Evolutionary conservation across 1,140 invertebrate species (phyloP).

Genomic region (Wasmannia auropunctata): DNA sequence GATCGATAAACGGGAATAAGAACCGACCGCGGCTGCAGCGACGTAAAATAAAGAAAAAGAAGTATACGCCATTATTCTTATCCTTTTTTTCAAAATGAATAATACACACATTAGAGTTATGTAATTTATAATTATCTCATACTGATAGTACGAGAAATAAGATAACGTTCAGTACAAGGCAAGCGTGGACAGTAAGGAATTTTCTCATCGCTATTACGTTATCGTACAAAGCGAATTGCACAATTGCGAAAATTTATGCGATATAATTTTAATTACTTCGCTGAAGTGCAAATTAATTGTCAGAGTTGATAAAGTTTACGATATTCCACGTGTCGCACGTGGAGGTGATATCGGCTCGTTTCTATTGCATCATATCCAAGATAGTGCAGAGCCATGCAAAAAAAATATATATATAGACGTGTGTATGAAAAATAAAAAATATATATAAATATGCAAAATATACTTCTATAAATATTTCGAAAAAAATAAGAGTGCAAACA

Average conservation of each 20-base stretch:
- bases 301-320: constrained; percentile 49
- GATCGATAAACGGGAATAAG: constrained; percentile 62
- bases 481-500: neutral
- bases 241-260: neutral
- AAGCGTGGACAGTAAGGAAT: neutral
- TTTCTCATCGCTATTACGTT: neutral
- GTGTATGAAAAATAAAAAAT: neutral
- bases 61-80: neutral
- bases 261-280: constrained; percentile 33
- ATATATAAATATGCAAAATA: too few species aligned
- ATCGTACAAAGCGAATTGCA: neutral
- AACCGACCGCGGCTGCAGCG: neutral
- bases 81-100: neutral
- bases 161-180: neutral
- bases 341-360: neutral
- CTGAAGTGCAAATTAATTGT: constrained; percentile 47
- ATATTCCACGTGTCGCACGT: neutral
- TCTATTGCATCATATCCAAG: neutral
- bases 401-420: neutral
- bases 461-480: neutral
- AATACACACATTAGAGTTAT: neutral
- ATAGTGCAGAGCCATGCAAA: neutral
- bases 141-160: neutral
- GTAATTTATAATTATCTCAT: neutral
- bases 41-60: constrained; percentile 10